phyloP scores from a whole-genome alignment of 2,888 invertebrate genomes.

The Kuschelorhynchus macadamiae region DNA sequence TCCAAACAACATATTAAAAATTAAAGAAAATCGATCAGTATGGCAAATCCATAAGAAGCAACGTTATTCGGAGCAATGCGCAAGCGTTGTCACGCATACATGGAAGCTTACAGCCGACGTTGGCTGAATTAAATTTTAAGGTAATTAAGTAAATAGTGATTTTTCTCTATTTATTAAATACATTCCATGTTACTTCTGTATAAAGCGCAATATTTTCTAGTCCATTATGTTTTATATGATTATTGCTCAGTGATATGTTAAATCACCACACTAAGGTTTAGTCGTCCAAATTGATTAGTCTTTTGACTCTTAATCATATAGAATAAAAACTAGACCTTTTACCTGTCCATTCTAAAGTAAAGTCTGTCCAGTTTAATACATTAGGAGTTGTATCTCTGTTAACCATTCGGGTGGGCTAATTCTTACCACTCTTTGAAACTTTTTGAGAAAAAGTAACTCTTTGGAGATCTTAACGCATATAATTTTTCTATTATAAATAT shows the following conservation, averaged over 20 bases:
- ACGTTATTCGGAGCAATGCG: too few species aligned
- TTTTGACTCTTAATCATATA: constrained; percentile 49
- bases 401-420: constrained; percentile 23
- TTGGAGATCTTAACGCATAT: too few species aligned
- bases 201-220: constrained; percentile 62
- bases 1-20: too few species aligned
- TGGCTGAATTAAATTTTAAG: constrained; percentile 26
- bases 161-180: constrained; percentile 26
- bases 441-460: too few species aligned
- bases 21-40: too few species aligned
- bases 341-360: constrained; percentile 61
- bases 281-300: constrained; percentile 59
- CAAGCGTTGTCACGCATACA: too few species aligned
- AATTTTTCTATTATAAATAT: too few species aligned
- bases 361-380: constrained; percentile 62
- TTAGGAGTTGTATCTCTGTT: constrained; percentile 34
- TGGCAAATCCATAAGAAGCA: too few species aligned
- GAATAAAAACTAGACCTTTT: constrained; percentile 61
- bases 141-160: constrained; percentile 23
- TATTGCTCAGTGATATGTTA: constrained; percentile 63
- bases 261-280: constrained; percentile 59
- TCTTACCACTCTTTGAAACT: not conserved
- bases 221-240: constrained; percentile 58
- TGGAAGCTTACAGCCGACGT: too few species aligned
- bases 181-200: constrained; percentile 47